phyloP scores from a whole-genome alignment of 2,113 vertebrate genomes.

The Myotis brandtii region DNA sequence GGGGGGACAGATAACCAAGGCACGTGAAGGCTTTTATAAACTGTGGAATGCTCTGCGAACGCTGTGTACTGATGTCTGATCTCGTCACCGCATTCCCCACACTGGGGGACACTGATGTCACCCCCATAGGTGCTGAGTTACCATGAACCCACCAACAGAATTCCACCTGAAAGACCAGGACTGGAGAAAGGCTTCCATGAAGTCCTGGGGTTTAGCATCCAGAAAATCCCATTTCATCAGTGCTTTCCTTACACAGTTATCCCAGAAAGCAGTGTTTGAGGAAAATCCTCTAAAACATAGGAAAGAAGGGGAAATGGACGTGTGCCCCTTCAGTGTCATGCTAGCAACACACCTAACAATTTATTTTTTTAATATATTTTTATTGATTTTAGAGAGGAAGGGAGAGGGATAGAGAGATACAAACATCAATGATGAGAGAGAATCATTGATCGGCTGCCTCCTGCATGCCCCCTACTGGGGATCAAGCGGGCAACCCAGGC shows the following conservation, averaged over 20 bases:
- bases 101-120: rapidly evolving
- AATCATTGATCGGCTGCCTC: too few relatives aligned
- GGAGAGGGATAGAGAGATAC: too few relatives aligned
- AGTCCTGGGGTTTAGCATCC: not conserved
- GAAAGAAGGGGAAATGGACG: not conserved
- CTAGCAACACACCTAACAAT: not conserved
- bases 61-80: rapidly evolving
- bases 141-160: not conserved
- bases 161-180: not conserved
- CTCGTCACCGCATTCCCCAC: rapidly evolving
- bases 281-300: not conserved
- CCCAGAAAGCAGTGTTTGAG: not conserved
- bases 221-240: not conserved
- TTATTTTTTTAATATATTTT: not conserved
- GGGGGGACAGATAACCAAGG: not conserved
- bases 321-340: not conserved
- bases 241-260: not conserved
- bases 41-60: not conserved
- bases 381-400: too few relatives aligned
- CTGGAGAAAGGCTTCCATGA: not conserved
- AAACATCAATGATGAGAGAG: too few relatives aligned
- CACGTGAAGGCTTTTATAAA: rapidly evolving
- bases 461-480: too few relatives aligned
- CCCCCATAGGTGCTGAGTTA: not conserved
- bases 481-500: too few relatives aligned